These are phyloP conservation scores for Leptinotarsa juncta DNA, from an alignment of 2,888 invertebrate species.

Conservation along the genomic window DNA sequence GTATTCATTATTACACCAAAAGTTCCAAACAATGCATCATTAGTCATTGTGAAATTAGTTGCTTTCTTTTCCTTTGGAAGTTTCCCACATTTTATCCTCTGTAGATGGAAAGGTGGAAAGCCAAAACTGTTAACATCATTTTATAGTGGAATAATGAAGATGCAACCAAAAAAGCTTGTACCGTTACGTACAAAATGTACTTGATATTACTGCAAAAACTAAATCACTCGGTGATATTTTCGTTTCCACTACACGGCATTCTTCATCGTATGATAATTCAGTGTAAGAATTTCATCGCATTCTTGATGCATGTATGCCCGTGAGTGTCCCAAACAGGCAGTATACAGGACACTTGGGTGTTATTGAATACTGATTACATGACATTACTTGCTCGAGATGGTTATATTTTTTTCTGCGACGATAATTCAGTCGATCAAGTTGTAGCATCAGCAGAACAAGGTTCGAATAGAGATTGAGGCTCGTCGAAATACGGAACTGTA, in stretches of 20 bases:
- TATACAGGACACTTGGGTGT: slow-evolving; percentile 13
- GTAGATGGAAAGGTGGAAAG: no score
- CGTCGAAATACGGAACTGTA: not conserved
- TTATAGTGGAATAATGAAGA: no score
- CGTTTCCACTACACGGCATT: not conserved
- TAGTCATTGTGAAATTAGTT: no score
- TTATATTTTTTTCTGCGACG: slow-evolving; percentile 2
- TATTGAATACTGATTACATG: slow-evolving; percentile 16
- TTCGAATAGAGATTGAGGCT: slow-evolving; percentile 1
- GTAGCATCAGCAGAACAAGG: slow-evolving; percentile 8
- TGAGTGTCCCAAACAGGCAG: slow-evolving; percentile 2
- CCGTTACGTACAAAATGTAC: no score
- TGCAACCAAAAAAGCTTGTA: no score
- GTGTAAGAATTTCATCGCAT: slow-evolving; percentile 1
- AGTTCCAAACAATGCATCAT: no score
- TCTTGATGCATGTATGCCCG: slow-evolving; percentile 8
- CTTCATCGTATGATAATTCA: slow-evolving; percentile 2
- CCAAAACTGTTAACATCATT: no score
- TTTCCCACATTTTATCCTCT: no score
- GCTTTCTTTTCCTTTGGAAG: no score
- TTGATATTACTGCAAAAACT: no score
- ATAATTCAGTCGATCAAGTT: slow-evolving; percentile 14
- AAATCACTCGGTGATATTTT: not conserved
- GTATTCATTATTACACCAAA: no score
- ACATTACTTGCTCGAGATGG: slow-evolving; percentile 6